A percentile compares a stretch with the other conserved stretches of the same genome.
These are phyloP conservation scores for Hoplostethus mediterraneus DNA, from an alignment of 2,797 vertebrate species.

Conservation along the genomic window DNA sequence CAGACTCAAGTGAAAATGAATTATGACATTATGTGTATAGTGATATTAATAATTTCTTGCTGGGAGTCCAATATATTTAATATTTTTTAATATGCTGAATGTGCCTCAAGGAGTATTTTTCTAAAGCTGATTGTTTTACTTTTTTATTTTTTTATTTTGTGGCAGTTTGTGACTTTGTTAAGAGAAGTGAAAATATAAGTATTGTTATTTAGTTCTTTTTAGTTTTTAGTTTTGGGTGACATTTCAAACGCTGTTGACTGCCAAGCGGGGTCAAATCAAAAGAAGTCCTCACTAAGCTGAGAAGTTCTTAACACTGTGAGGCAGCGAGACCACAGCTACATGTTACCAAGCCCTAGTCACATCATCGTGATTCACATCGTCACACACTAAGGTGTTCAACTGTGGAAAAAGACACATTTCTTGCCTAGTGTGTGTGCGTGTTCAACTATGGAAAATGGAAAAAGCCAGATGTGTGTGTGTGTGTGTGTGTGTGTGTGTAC, in stretches of 20 bases:
- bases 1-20: too few relatives aligned
- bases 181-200: not conserved
- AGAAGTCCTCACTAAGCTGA: slow-evolving; percentile 40
- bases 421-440: not conserved
- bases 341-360: slow-evolving; percentile 1
- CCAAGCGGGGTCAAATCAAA: slow-evolving; percentile 35
- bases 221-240: too few relatives aligned
- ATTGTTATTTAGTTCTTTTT: not conserved
- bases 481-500: not conserved
- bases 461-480: not conserved
- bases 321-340: slow-evolving; percentile 13
- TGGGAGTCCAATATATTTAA: not conserved
- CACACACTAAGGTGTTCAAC: not conserved
- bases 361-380: not conserved
- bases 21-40: too few relatives aligned
- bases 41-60: not conserved
- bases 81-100: not conserved
- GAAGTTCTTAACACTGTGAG: slow-evolving; percentile 27
- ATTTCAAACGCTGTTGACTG: slow-evolving; percentile 43
- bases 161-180: not conserved
- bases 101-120: not conserved
- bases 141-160: too few relatives aligned
- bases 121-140: too few relatives aligned
- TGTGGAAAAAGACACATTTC: not conserved
- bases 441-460: not conserved